phyloP scores from a whole-genome alignment of 2,888 invertebrate genomes.

The Lochmaea capreae region DNA sequence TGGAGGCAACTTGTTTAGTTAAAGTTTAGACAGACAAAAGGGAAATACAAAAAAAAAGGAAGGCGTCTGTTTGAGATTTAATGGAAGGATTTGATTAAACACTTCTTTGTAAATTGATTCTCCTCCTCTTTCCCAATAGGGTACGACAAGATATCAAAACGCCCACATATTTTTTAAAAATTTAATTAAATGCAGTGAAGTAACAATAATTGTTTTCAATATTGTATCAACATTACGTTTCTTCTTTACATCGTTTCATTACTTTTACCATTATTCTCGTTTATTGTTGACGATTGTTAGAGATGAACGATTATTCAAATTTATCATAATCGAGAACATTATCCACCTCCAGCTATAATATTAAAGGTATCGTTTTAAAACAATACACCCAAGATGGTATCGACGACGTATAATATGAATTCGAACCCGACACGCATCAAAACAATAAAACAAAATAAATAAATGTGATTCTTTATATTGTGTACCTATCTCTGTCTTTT shows the following conservation, averaged over 20 bases:
- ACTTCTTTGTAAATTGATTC: not conserved
- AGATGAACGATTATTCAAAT: not conserved
- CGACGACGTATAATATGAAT: constrained; percentile 13
- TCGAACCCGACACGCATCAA: constrained; percentile 15
- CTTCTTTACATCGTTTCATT: too few relatives aligned
- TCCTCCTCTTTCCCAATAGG: not conserved
- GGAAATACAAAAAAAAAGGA: not conserved
- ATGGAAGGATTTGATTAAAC: not conserved
- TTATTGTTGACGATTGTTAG: not conserved
- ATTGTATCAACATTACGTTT: too few relatives aligned
- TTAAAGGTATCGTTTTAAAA: not conserved
- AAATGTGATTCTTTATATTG: constrained; percentile 14
- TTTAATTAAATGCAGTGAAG: not conserved
- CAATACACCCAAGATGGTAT: constrained; percentile 11
- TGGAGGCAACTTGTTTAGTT: not conserved
- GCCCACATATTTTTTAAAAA: not conserved
- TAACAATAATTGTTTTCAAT: not conserved
- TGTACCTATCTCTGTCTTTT: constrained; percentile 1
- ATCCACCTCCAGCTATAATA: not conserved
- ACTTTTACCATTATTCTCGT: too few relatives aligned
- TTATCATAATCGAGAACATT: too few relatives aligned
- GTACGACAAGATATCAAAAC: not conserved
- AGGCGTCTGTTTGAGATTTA: not conserved
- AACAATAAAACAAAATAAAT: constrained; percentile 13
- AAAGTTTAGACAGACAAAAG: not conserved